Conservation (phyloP, 2,888 invertebrate species). For the Hetaerina titia region DNA sequence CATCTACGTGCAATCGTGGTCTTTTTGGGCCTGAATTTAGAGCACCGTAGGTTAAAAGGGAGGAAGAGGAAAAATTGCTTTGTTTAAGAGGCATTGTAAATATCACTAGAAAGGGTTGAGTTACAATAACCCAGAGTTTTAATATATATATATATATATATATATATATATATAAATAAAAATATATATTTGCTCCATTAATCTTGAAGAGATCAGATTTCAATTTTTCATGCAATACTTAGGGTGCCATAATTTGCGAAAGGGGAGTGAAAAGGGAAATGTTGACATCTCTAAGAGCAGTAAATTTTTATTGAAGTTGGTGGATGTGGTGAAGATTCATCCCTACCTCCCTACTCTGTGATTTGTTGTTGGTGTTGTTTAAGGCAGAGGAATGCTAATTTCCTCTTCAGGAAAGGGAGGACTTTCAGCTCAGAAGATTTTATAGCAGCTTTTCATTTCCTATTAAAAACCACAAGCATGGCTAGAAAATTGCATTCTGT, state of each 20-base stretch:
- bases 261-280: not conserved
- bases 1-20: constrained; percentile 32
- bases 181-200: constrained; percentile 57
- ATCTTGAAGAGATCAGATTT: constrained; percentile 11
- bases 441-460: constrained; percentile 51
- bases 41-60: constrained; percentile 33
- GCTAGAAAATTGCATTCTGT: constrained; percentile 34
- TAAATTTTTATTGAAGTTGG: not conserved
- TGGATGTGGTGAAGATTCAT: constrained; percentile 40
- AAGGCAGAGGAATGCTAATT: not conserved
- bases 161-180: constrained; percentile 42
- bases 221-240: constrained; percentile 52
- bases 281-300: constrained; percentile 41
- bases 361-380: constrained; percentile 41
- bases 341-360: constrained; percentile 47
- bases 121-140: constrained; percentile 14
- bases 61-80: constrained; percentile 34
- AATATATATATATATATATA: constrained; percentile 39
- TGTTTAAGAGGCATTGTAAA: constrained; percentile 63
- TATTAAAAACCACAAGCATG: constrained; percentile 39
- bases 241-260: constrained; percentile 53
- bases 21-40: constrained; percentile 42
- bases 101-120: constrained; percentile 50
- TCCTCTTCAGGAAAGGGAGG: constrained; percentile 8
- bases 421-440: constrained; percentile 36